These are phyloP conservation scores for Mareca strepera DNA, from an alignment of 2,797 vertebrate genomes.

Conservation along the genomic window DNA sequence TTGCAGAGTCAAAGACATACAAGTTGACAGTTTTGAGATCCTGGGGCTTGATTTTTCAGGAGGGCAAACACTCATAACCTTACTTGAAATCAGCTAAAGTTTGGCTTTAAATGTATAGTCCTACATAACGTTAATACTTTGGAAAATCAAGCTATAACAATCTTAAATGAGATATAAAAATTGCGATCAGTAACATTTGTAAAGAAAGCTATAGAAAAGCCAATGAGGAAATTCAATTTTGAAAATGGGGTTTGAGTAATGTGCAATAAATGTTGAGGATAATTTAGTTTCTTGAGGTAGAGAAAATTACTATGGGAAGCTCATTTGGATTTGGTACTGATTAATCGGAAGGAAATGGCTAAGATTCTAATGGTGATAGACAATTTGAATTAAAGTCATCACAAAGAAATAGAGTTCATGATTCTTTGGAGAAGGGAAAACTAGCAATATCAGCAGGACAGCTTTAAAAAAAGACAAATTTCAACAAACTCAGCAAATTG, in stretches of 20 bases:
- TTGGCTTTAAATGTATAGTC: neutral
- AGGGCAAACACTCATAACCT: neutral
- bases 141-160: constrained; percentile 41
- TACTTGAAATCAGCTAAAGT: neutral
- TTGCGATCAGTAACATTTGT: constrained; percentile 64
- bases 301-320: constrained; percentile 65
- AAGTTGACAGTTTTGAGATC: neutral
- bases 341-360: constrained; percentile 61
- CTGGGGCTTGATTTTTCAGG: neutral
- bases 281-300: constrained; percentile 66
- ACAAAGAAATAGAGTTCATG: neutral
- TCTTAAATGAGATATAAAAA: constrained; percentile 53
- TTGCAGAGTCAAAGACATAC: neutral
- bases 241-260: constrained; percentile 65
- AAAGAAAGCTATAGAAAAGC: constrained; percentile 54
- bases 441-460: constrained; percentile 14
- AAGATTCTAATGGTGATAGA: constrained; percentile 42
- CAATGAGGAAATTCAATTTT: constrained; percentile 61
- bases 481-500: neutral
- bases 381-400: constrained; percentile 67
- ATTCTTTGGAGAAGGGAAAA: constrained; percentile 2
- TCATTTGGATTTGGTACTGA: constrained; percentile 70
- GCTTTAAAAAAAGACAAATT: neutral
- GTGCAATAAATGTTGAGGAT: constrained; percentile 68
- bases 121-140: constrained; percentile 6